phyloP scores from a whole-genome alignment of 2,888 invertebrate species.

The Oscheius sp. region DNA sequence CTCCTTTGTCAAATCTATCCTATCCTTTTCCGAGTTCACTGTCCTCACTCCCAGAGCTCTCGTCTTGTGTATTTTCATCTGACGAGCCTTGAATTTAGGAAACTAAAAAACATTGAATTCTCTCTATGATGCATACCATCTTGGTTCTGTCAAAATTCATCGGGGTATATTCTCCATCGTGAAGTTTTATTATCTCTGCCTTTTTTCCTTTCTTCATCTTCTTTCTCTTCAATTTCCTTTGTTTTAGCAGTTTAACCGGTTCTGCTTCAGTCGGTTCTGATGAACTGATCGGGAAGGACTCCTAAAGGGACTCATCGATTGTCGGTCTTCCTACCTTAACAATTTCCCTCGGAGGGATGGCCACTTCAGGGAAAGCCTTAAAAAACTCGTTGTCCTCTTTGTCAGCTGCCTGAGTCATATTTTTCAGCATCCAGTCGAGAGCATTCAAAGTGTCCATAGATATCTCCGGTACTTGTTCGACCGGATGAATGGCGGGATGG shows the following conservation, averaged over 20 bases:
- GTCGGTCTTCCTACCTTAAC: not conserved
- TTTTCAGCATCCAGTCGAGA: slow-evolving; percentile 67
- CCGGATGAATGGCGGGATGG: not conserved
- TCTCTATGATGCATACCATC: slow-evolving; percentile 3
- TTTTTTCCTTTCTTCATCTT: slow-evolving; percentile 19
- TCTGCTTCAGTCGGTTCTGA: not conserved
- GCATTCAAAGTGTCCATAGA: slow-evolving; percentile 63
- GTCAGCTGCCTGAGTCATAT: slow-evolving; percentile 62
- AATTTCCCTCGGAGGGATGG: not conserved
- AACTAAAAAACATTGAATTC: slow-evolving; percentile 8
- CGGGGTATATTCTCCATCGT: slow-evolving; percentile 23
- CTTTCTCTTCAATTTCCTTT: slow-evolving; percentile 4
- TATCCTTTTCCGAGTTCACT: slow-evolving; percentile 20
- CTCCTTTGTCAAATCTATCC: not conserved
- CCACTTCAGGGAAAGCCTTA: not conserved
- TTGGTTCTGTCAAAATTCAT: slow-evolving; percentile 3
- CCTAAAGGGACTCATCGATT: not conserved
- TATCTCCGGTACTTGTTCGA: slow-evolving; percentile 34
- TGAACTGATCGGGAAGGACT: slow-evolving; percentile 1
- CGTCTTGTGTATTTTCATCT: slow-evolving; percentile 5
- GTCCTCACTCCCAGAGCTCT: slow-evolving; percentile 29
- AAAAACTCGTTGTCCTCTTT: slow-evolving; percentile 27
- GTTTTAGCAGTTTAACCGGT: not conserved
- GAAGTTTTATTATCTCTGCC: not conserved
- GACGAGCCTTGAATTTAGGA: slow-evolving; percentile 25